Evolutionary conservation across 1,140 invertebrate species (phyloP).

Genomic region (Brachionus calyciflorus): DNA sequence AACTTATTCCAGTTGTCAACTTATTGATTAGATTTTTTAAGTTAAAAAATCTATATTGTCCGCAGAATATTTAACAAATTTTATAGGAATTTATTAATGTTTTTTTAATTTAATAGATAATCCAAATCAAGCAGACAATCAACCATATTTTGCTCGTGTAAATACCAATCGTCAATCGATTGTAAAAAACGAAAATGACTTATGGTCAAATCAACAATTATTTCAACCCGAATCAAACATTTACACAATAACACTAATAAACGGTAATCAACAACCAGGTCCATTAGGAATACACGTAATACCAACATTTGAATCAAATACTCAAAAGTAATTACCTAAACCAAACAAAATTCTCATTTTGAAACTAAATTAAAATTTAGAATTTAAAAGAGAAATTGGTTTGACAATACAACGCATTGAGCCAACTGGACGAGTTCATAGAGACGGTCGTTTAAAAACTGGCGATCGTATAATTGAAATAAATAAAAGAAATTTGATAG

Average conservation of each 20-base stretch:
- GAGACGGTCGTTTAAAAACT: slow-evolving; percentile 74
- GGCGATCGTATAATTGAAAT: slow-evolving; percentile 82
- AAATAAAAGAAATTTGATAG: slow-evolving; percentile 73
- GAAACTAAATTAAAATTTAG: neutral
- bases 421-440: slow-evolving; percentile 73
- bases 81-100: neutral
- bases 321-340: slow-evolving; percentile 55
- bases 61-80: no score
- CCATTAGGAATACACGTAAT: slow-evolving; percentile 82
- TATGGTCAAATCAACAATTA: neutral
- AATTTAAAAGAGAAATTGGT: slow-evolving; percentile 62
- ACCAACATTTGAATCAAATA: slow-evolving; percentile 70
- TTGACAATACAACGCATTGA: slow-evolving; percentile 82
- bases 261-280: slow-evolving; percentile 61
- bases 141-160: slow-evolving; percentile 2
- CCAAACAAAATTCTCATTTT: neutral
- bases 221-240: neutral
- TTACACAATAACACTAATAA: slow-evolving; percentile 4
- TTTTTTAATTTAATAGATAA: neutral
- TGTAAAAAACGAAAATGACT: slow-evolving; percentile 4
- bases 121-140: neutral
- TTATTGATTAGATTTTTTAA: no score
- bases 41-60: no score
- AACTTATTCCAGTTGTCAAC: no score
- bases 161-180: slow-evolving; percentile 16